phyloP scores from a whole-genome alignment of 2,797 vertebrate species.

The Xenentodon cancila region DNA sequence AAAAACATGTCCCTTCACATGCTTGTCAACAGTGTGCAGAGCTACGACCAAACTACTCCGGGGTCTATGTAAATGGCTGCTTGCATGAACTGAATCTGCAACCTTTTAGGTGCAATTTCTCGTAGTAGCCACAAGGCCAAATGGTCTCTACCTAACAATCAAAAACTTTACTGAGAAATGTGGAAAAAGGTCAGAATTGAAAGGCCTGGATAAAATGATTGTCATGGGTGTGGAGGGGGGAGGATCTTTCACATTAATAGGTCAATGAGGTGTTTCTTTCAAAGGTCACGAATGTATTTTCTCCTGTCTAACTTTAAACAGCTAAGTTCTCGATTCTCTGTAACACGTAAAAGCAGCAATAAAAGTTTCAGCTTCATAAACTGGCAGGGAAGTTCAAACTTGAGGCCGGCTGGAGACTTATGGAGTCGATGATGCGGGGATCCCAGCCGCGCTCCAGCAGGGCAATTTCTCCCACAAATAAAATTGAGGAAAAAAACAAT shows the following conservation, averaged over 20 bases:
- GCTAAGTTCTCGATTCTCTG: conserved; percentile 15
- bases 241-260: conserved; percentile 50
- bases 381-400: conserved; percentile 7
- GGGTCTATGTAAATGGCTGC: not conserved
- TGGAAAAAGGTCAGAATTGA: conserved; percentile 66
- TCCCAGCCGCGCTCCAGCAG: conserved; percentile 7
- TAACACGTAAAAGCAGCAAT: conserved; percentile 15
- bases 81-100: conserved; percentile 18
- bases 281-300: conserved; percentile 63
- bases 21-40: conserved; percentile 10
- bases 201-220: conserved; percentile 42
- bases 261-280: conserved; percentile 54
- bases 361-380: conserved; percentile 36
- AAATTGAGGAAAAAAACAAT: conserved; percentile 12
- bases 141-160: conserved; percentile 30
- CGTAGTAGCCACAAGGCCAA: conserved; percentile 17
- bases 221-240: conserved; percentile 46
- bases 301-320: not conserved
- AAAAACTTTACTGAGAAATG: conserved; percentile 36
- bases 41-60: not conserved
- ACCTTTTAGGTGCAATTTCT: conserved; percentile 25
- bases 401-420: conserved; percentile 5
- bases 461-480: conserved; percentile 50
- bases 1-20: not conserved
- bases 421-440: conserved; percentile 22